These are phyloP conservation scores for Crotophaga sulcirostris DNA, from an alignment of 2,113 vertebrate species.

Conservation along the genomic window DNA sequence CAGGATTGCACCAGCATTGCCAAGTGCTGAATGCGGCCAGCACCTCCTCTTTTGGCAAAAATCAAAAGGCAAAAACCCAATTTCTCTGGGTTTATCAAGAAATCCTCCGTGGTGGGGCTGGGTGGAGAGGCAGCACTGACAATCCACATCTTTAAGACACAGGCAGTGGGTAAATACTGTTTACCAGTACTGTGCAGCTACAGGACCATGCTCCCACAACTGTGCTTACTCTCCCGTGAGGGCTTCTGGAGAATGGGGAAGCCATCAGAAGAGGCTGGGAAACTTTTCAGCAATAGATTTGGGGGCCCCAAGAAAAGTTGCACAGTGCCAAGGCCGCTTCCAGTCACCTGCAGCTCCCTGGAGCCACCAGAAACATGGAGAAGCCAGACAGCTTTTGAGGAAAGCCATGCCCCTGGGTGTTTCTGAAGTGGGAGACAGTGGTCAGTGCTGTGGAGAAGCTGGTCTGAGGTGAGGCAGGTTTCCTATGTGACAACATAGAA, in stretches of 20 bases:
- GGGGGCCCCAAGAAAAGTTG: not conserved
- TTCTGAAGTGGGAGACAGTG: not conserved
- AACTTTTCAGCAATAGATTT: not conserved
- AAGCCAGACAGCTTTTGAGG: not conserved
- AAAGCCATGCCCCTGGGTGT: not conserved
- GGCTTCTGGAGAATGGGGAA: not conserved
- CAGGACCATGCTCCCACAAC: accelerated
- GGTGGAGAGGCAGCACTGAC: not conserved
- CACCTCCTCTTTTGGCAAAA: not conserved
- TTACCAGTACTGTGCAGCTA: not conserved
- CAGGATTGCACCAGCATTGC: accelerated
- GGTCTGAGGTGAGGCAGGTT: not conserved
- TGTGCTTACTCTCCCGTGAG: not conserved
- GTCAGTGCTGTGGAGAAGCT: not conserved
- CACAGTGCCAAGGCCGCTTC: not conserved
- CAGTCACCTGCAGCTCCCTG: not conserved
- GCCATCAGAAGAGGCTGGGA: not conserved
- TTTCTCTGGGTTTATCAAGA: not conserved
- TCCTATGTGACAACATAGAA: accelerated
- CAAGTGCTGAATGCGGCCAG: accelerated
- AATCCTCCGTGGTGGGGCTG: not conserved
- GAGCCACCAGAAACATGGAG: not conserved
- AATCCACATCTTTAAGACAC: not conserved
- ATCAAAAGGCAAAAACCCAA: not conserved
- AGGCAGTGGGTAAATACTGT: accelerated